These are phyloP conservation scores for Malthinus seriepunctatus DNA, from an alignment of 2,888 invertebrate species.

Conservation along the genomic window DNA sequence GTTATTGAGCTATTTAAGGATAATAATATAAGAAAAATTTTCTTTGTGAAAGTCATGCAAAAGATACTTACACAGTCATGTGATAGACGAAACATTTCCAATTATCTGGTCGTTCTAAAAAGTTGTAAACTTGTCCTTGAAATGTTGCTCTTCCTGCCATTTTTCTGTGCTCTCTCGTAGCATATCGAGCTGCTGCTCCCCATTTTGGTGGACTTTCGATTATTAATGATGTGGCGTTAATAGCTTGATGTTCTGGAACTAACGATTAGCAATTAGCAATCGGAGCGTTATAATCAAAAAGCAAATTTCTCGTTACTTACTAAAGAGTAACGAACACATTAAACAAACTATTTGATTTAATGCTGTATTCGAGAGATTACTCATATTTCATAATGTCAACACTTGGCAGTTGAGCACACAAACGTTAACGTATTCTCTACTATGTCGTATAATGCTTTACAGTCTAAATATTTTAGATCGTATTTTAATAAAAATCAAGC, in stretches of 20 bases:
- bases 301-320: too few species aligned
- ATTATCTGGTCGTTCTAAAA: constrained; percentile 78
- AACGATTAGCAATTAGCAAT: not conserved
- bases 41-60: constrained; percentile 9
- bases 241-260: constrained; percentile 39
- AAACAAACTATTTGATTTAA: too few species aligned
- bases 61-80: constrained; percentile 72
- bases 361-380: too few species aligned
- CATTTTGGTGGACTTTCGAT: constrained; percentile 58
- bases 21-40: not conserved
- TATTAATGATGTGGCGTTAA: constrained; percentile 51
- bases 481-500: too few species aligned
- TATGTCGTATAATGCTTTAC: too few species aligned
- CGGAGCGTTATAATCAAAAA: too few species aligned
- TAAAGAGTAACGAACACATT: too few species aligned
- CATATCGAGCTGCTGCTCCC: constrained; percentile 62
- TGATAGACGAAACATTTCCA: constrained; percentile 86
- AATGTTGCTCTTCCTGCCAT: constrained; percentile 67
- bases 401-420: too few species aligned
- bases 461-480: too few species aligned
- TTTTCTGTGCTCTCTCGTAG: constrained; percentile 65
- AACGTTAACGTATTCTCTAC: too few species aligned
- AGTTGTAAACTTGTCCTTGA: constrained; percentile 81
- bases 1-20: too few species aligned
- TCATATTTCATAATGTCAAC: too few species aligned